Percentiles rank a stretch among this genome's conserved stretches.
Evolutionary conservation across 2,888 invertebrate species (phyloP).

Genomic region (Ennomos erosarius): DNA sequence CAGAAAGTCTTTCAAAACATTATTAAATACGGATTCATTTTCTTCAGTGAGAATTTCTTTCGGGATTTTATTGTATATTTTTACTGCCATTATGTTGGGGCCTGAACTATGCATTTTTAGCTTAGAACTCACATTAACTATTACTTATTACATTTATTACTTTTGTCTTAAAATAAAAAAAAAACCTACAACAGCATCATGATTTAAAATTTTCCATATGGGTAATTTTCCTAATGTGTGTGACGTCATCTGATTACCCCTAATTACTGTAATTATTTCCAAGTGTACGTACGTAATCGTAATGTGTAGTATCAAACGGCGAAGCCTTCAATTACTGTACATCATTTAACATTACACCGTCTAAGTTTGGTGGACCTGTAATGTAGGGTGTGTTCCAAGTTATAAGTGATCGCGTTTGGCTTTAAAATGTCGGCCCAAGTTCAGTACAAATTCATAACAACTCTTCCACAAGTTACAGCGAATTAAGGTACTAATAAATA

Average conservation of each 20-base stretch:
- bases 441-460: too few species aligned
- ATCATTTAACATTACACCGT: conserved; percentile 33
- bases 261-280: conserved; percentile 41
- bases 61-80: too few species aligned
- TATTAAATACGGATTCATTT: too few species aligned
- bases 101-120: too few species aligned
- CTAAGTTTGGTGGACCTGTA: conserved; percentile 25
- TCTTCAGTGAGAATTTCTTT: too few species aligned
- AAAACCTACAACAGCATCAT: background rate
- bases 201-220: conserved; percentile 17
- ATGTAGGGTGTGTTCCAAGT: conserved; percentile 9
- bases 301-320: conserved; percentile 38
- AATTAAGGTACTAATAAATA: too few species aligned
- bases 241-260: conserved; percentile 42
- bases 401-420: background rate
- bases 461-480: too few species aligned
- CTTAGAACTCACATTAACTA: too few species aligned
- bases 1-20: too few species aligned
- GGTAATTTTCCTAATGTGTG: conserved; percentile 28
- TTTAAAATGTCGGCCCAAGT: too few species aligned
- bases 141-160: too few species aligned
- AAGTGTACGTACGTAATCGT: conserved; percentile 38
- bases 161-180: background rate
- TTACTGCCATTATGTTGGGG: too few species aligned
- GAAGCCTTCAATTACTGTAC: conserved; percentile 39